Evolutionary conservation across 2,113 vertebrate genomes (phyloP), one percentile per base, ranked within the genome.

Genomic region (Silurus glanis): DNA sequence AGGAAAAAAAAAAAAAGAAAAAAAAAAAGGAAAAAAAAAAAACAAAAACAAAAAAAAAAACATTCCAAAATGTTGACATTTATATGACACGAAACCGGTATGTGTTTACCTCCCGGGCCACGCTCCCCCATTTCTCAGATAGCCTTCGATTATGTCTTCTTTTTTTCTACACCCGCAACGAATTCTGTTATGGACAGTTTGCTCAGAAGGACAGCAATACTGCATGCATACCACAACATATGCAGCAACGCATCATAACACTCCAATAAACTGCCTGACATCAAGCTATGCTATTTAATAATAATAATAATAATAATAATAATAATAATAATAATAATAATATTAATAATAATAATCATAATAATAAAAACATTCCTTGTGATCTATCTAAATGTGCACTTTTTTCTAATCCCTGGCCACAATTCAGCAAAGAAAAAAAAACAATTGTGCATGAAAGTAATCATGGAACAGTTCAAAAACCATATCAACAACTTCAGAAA

Each of bases 131-230:
- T 96, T 94, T 96, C 95, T 95, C 96, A 95, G 96, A 94, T 95
- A 95, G 93, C 95, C 95, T 96, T 93, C 87, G 85, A 76, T 89
- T 88, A 95, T 95, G 91, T 95, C 97, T 95, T 95, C 95, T 95
- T 95, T 95, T 95, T 58, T 96, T 93, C 95, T 95, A 96, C 95
- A 96, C 96, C 96, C 92, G 95, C 94, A 83, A 94, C 93, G 92
- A 96, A 95, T 96, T 96, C 95, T 96, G 96, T 96, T 95, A 92
- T 95, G 95, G 97, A 96, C 96, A 96, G 93, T 94, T 96, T 95
- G 94, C 96, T 95, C 95, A 94, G 94, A 95, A 96, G 93, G 94
- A 96, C 95, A 94, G 94, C 95, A 96, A 37, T 95, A 90, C 94
- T 93, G 94, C 93, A 94, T 95, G 95, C 93, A 96, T 94, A 88